Conservation (phyloP, 1,140 invertebrate genomes). For the Drosophila persimilis region DNA sequence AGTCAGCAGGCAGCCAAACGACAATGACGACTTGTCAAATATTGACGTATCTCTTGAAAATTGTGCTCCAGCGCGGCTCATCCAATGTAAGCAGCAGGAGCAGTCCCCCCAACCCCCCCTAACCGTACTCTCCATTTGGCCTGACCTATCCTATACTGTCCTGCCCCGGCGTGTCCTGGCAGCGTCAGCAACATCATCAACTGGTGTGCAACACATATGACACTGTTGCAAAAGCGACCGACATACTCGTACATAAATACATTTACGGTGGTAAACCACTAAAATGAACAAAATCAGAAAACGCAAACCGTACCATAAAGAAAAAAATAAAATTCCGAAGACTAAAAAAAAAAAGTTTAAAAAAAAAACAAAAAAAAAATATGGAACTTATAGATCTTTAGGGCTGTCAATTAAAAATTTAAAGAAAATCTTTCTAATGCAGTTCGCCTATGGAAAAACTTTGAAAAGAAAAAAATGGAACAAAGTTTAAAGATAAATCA, state of each 20-base stretch:
- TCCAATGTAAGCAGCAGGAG: constrained; percentile 69
- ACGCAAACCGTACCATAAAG: too few species aligned
- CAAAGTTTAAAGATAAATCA: too few species aligned
- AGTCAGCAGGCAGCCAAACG: constrained; percentile 16
- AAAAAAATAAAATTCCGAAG: too few species aligned
- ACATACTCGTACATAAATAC: neutral
- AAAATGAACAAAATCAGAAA: too few species aligned
- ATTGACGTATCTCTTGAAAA: constrained; percentile 82
- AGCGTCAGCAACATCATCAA: constrained; percentile 79
- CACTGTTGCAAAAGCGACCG: constrained; percentile 53
- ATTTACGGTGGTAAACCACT: neutral
- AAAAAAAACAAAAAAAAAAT: too few species aligned
- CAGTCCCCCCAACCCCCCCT: constrained; percentile 27
- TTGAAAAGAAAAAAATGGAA: too few species aligned
- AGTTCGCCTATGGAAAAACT: too few species aligned
- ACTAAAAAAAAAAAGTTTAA: too few species aligned
- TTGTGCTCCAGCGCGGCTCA: constrained; percentile 79
- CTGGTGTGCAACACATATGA: constrained; percentile 75
- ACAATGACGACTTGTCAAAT: constrained; percentile 82
- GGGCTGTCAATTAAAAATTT: too few species aligned
- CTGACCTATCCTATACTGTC: constrained; percentile 38
- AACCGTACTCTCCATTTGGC: constrained; percentile 15
- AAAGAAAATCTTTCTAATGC: too few species aligned
- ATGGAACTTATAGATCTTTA: too few species aligned
- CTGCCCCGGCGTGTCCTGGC: constrained; percentile 47